Conservation (phyloP, 2,797 vertebrate species). For the Acipenser ruthenus region DNA sequence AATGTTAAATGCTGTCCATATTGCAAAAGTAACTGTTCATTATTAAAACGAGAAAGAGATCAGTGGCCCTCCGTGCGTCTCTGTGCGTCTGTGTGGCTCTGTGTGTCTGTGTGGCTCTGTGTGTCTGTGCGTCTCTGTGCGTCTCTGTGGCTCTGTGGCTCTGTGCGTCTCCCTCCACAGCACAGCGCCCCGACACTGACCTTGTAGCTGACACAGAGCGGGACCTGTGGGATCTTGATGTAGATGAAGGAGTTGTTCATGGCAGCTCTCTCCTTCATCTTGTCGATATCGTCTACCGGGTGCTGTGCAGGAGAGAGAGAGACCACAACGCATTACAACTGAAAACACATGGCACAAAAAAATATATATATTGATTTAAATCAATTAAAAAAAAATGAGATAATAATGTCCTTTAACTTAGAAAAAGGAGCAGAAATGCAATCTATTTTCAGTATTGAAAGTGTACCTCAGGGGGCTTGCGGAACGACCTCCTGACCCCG, state of each 20-base stretch:
- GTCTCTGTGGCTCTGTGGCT: too few species aligned
- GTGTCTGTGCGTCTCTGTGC: neutral
- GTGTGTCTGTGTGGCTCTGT: too few species aligned
- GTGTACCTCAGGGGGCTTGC: slow-evolving; percentile 85
- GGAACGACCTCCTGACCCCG: slow-evolving; percentile 91
- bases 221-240: slow-evolving; percentile 97
- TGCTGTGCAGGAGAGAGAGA: slow-evolving; percentile 54
- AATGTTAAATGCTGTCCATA: too few species aligned
- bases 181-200: slow-evolving; percentile 44
- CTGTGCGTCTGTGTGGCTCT: too few species aligned
- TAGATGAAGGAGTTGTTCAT: slow-evolving; percentile 99
- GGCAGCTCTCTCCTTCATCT: slow-evolving; percentile 97
- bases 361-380: neutral
- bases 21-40: too few species aligned
- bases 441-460: slow-evolving; percentile 1
- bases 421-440: neutral
- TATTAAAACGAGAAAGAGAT: too few species aligned
- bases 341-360: neutral
- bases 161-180: neutral
- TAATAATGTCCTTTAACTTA: neutral
- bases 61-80: too few species aligned
- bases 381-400: neutral
- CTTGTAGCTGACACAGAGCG: slow-evolving; percentile 97
- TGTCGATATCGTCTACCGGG: slow-evolving; percentile 95
- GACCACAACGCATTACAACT: neutral